Conservation (phyloP, 1,140 invertebrate genomes). For the Bombus superbus region DNA sequence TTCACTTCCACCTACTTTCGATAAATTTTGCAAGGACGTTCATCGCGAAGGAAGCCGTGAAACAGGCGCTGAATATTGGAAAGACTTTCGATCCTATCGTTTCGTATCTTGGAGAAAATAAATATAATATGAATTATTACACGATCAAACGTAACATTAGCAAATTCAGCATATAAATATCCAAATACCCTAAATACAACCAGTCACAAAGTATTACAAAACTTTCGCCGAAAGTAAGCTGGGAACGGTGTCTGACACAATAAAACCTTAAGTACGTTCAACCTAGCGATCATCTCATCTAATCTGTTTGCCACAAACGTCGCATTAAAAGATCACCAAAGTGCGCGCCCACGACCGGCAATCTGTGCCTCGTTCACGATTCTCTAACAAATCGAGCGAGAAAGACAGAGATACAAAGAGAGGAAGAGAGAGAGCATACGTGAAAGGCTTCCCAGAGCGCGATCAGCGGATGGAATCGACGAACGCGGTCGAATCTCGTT, state of each 20-base stretch:
- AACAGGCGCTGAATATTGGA: too few relatives aligned
- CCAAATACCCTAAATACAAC: not conserved
- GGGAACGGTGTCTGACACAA: not conserved
- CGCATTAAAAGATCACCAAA: constrained; percentile 19
- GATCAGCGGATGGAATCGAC: constrained; percentile 35
- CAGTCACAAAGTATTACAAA: not conserved
- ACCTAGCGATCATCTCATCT: not conserved
- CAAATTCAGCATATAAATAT: too few relatives aligned
- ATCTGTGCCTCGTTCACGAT: not conserved
- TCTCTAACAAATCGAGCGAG: not conserved
- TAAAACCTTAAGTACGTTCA: not conserved
- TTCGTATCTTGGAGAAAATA: not conserved
- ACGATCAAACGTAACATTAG: too few relatives aligned
- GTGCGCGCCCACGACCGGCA: constrained; percentile 7
- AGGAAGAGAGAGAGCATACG: not conserved
- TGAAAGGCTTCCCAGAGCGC: not conserved
- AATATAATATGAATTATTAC: too few relatives aligned
- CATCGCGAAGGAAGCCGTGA: too few relatives aligned
- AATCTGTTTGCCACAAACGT: not conserved
- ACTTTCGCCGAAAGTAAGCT: not conserved
- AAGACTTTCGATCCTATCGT: too few relatives aligned
- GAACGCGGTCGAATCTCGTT: constrained; percentile 32
- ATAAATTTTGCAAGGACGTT: too few relatives aligned
- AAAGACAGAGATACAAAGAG: not conserved
- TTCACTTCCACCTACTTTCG: too few relatives aligned